Evolutionary conservation across 1,140 invertebrate genomes (phyloP).

Genomic region (roundworm (Caenorhabditis elegans)): DNA sequence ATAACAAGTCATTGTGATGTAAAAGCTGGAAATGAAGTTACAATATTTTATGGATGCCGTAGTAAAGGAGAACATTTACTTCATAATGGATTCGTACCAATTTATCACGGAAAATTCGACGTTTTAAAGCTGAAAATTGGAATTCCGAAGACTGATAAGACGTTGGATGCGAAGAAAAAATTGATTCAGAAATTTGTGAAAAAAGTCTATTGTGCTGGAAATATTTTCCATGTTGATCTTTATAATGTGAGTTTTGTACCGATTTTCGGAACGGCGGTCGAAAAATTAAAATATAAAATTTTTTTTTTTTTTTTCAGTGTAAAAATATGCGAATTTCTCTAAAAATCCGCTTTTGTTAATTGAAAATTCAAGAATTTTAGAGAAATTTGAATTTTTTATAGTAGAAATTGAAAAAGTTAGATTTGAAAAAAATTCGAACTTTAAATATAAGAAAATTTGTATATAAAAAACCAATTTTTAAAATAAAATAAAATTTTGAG

Average conservation of each 20-base stretch:
- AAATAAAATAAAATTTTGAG: no score
- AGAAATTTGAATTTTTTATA: no score
- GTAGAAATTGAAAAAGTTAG: no score
- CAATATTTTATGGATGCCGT: slow-evolving; percentile 41
- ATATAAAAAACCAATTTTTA: no score
- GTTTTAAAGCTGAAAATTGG: slow-evolving; percentile 30
- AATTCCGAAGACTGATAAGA: slow-evolving; percentile 20
- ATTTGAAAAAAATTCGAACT: no score
- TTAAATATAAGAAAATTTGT: no score
- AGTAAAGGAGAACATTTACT: slow-evolving; percentile 38
- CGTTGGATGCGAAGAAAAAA: not conserved
- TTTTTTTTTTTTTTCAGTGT: no score
- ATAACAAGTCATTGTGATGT: slow-evolving; percentile 21
- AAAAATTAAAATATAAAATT: no score
- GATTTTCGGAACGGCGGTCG: no score
- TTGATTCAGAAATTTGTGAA: not conserved
- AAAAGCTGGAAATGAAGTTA: slow-evolving; percentile 28
- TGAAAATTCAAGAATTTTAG: no score
- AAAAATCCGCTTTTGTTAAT: no score
- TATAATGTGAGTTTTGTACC: slow-evolving; percentile 16
- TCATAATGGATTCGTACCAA: slow-evolving; percentile 44
- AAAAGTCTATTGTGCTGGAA: not conserved
- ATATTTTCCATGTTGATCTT: not conserved
- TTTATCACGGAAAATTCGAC: not conserved
- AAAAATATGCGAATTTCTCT: no score